A percentile compares a stretch with the other conserved stretches of the same genome.
phyloP scores from a whole-genome alignment of 1,140 invertebrate species.

The Drosophila neocordata region DNA sequence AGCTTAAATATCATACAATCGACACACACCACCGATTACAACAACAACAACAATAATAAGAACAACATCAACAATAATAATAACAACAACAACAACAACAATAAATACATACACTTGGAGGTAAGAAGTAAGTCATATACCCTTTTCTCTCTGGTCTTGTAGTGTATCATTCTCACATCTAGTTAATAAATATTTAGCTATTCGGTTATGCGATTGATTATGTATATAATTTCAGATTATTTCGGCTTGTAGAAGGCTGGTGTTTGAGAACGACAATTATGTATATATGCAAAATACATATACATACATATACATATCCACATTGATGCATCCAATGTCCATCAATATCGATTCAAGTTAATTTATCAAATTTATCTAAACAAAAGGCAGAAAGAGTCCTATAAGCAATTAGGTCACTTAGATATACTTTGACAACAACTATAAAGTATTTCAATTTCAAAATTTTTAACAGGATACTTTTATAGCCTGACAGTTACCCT shows the following conservation, averaged over 20 bases:
- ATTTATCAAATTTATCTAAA: background rate
- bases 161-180: slow-evolving; percentile 23
- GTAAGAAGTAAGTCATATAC: slow-evolving; percentile 69
- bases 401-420: too few species aligned
- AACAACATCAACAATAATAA: slow-evolving; percentile 24
- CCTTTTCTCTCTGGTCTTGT: slow-evolving; percentile 47
- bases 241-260: slow-evolving; percentile 21
- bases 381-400: background rate
- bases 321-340: background rate
- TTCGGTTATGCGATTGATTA: slow-evolving; percentile 18
- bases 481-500: too few species aligned
- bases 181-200: slow-evolving; percentile 12
- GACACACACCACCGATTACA: slow-evolving; percentile 45
- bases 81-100: slow-evolving; percentile 36
- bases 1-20: slow-evolving; percentile 16
- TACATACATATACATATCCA: background rate
- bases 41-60: slow-evolving; percentile 28
- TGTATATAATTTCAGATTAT: slow-evolving; percentile 29
- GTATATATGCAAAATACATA: slow-evolving; percentile 7
- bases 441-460: too few species aligned
- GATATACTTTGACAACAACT: too few species aligned
- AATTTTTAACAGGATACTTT: too few species aligned
- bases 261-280: slow-evolving; percentile 2
- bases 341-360: background rate
- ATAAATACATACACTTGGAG: slow-evolving; percentile 66